Conservation (phyloP, 37 sponge, comb jelly and placozoan genomes). For the Tethya wilhelma region DNA sequence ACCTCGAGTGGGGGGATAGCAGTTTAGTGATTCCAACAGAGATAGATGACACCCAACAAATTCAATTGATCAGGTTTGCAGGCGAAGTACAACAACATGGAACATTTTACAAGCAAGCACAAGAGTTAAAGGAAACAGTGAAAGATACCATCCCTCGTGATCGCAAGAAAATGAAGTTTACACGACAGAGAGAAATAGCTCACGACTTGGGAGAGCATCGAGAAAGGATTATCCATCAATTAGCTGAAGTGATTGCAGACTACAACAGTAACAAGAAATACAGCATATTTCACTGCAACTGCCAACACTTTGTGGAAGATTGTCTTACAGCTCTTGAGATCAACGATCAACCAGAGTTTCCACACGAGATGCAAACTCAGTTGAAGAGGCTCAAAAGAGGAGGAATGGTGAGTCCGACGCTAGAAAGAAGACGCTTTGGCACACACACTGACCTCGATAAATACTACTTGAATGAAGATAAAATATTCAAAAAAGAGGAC, state of each 20-base stretch:
- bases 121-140: too few species aligned
- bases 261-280: conserved; percentile 17
- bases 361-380: neutral
- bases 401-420: neutral
- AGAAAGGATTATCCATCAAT: conserved; percentile 17
- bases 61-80: too few species aligned
- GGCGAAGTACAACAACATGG: too few species aligned
- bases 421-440: too few species aligned
- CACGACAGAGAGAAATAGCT: neutral
- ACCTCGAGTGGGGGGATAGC: neutral
- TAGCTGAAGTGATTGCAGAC: neutral
- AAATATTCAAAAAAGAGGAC: neutral
- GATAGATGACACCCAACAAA: neutral
- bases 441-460: too few species aligned
- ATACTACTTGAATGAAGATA: too few species aligned
- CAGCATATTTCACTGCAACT: conserved; percentile 6
- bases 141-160: too few species aligned
- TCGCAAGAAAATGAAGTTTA: neutral
- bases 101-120: too few species aligned
- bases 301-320: conserved; percentile 25
- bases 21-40: conserved; percentile 1
- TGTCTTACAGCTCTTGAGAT: neutral
- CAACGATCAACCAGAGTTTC: neutral
- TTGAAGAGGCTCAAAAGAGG: neutral
- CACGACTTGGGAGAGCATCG: neutral